Base-by-base conservation (phyloP, 2,113 vertebrate genomes). In the Campylomormyrus numenius region DNA sequence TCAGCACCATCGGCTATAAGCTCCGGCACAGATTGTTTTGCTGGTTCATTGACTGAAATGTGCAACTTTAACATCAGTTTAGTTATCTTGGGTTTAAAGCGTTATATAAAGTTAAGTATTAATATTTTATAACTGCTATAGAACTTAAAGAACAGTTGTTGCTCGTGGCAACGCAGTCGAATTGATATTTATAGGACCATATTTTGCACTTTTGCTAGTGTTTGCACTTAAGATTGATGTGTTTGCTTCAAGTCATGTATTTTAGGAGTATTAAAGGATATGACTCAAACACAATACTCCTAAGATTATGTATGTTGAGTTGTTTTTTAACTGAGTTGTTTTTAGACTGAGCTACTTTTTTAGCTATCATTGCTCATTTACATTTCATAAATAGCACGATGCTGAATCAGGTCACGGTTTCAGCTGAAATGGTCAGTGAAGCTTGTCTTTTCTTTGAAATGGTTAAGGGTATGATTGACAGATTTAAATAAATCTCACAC, bases 301-400 rank as follows among this genome's bases (percentile, higher is more conserved):
- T 58, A 80, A 53, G 74, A 62, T 90, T 31, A 48, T 53, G 31
- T 88, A 21, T 90, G 92, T 87, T 89, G 89, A 92, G 91, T 90
- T 85, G 89, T 89, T 88, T 92, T 87, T 87, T 24, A n/a, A 48
- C 39, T 1, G 42, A 48, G 42, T 11, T 42, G 48, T 86, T 35
- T 87, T 17, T 90, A 56, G 77, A 90, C 88, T 88, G 90, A 35
- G 31, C 74, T 31, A 42, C 35, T 86, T 86, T 85, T 85, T 92
- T 88, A 92, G 92, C 91, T 86, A 56, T 92, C 91, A 83, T 74
- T 93, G 92, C 92, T 92, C 87, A 92, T 92, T 92, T 92, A 89
- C 86, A 91, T 87, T 90, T 74, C 56, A 85, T 58, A 49, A 92
- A 89, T 87, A 17, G 89, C 39, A 83, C 31, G 15, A 48, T 17